Evolutionary conservation across 2,113 vertebrate genomes (phyloP).

Genomic region (Chaenogobius annularis): DNA sequence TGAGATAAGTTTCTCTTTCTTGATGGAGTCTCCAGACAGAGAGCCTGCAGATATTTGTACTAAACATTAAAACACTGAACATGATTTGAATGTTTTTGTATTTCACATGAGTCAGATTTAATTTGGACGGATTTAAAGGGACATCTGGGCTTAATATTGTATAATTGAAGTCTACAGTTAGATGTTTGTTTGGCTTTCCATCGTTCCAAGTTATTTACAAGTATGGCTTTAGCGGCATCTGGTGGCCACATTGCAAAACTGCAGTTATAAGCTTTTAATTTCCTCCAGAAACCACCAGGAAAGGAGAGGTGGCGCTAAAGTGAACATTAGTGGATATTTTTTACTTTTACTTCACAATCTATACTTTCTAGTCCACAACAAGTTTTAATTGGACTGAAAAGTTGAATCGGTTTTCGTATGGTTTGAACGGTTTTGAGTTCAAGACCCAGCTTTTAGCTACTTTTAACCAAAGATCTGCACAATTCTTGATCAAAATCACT

Average conservation of each 20-base stretch:
- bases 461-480: too few species aligned
- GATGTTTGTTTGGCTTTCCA: not conserved
- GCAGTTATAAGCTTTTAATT: not conserved
- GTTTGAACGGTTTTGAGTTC: too few species aligned
- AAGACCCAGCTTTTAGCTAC: too few species aligned
- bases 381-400: too few species aligned
- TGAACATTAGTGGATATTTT: too few species aligned
- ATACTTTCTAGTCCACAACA: too few species aligned
- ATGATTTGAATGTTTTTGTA: not conserved
- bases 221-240: not conserved
- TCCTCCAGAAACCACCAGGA: not conserved
- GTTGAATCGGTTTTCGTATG: too few species aligned
- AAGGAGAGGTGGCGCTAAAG: too few species aligned
- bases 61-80: not conserved
- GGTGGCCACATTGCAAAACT: not conserved
- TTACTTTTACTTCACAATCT: too few species aligned
- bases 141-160: not conserved
- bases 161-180: not conserved
- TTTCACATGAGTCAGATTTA: not conserved
- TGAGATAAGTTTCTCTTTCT: conserved; percentile 85
- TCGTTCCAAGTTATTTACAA: not conserved
- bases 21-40: conserved; percentile 86
- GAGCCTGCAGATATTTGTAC: conserved; percentile 71
- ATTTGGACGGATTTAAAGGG: not conserved
- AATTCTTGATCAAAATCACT: too few species aligned